Evolutionary conservation across 2,797 vertebrate genomes (phyloP), one percentile per base, ranked within the genome.

Genomic region (Acanthurus leucopareius): DNA sequence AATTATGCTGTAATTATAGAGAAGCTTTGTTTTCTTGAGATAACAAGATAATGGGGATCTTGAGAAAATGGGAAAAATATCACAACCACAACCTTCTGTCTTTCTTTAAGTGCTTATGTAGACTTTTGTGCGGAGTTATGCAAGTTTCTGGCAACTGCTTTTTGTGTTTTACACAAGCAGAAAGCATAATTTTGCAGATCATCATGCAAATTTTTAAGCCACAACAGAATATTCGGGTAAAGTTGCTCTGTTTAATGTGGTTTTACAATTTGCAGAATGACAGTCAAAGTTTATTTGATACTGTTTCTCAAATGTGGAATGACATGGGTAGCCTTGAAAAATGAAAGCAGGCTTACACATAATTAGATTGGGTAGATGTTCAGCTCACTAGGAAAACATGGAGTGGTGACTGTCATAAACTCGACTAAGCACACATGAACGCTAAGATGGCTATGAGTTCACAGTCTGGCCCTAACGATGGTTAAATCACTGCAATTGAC

Each of bases 401-500:
- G 0, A 68, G 45, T 53, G 2, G 13, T 22, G n/a, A 58, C 5
- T 7, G 35, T 35, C 64, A 53, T 73, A 67, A 69, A 80, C 74
- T 51, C 22, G 44, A 35, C 59, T 51, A 42, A 14, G 35, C 40
- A 67, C 44, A n/a, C 35, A 16, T 5, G 20, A 59, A 66, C 32
- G 44, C 67, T 64, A 42, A 59, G 38, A 64, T 44, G 4, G 13
- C 48, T 56, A 20, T 20, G 7, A 80, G 38, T 9, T 42, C 56
- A 44, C 10, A 49, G 64, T 44, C 25, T 14, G 6, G 15, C 10
- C 10, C 47, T 59, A 71, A 53, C 3, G 0, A 32, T 11, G 53
- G 13, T 68, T 60, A 35, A 69, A 63, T 17, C 20, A 58, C 65
- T 60, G 47, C 32, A 58, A 32, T 7, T 86, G 59, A 86, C 66